Evolutionary conservation across 2,113 vertebrate genomes (phyloP).

Genomic region (Festucalex cinctus): DNA sequence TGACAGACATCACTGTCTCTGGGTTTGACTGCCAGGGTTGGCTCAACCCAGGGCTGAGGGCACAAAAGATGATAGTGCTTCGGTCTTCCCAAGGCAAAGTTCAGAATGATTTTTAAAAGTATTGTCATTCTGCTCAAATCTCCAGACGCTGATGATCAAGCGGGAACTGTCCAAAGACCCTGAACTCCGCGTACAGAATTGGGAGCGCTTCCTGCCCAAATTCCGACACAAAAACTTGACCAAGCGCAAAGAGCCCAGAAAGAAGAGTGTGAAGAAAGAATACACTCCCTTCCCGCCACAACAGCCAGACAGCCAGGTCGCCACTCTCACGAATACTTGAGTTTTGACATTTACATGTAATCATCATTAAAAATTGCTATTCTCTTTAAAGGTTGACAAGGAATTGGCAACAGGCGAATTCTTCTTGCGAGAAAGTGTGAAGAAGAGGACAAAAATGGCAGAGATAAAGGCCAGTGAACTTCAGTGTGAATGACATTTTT

Average conservation of each 20-base stretch:
- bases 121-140: not conserved
- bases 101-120: not conserved
- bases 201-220: constrained; percentile 94
- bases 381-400: constrained; percentile 79
- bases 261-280: constrained; percentile 86
- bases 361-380: not conserved
- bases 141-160: constrained; percentile 96
- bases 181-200: constrained; percentile 83
- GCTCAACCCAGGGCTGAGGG: constrained; percentile 63
- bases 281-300: constrained; percentile 95
- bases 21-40: constrained; percentile 39
- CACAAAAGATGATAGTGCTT: not conserved
- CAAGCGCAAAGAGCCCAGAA: constrained; percentile 90
- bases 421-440: constrained; percentile 89
- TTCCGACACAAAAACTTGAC: constrained; percentile 90
- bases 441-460: constrained; percentile 83
- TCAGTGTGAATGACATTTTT: not conserved
- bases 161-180: constrained; percentile 89
- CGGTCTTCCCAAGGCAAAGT: not conserved
- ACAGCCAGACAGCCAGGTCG: constrained; percentile 91
- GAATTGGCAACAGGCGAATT: constrained; percentile 94
- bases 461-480: constrained; percentile 83
- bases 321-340: not conserved
- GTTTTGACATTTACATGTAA: not conserved
- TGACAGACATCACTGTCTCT: constrained; percentile 54